A percentile compares a stretch with the other conserved stretches of the same genome.
phyloP scores from a whole-genome alignment of 2,113 vertebrate species.

The Phyllopteryx taeniolatus region DNA sequence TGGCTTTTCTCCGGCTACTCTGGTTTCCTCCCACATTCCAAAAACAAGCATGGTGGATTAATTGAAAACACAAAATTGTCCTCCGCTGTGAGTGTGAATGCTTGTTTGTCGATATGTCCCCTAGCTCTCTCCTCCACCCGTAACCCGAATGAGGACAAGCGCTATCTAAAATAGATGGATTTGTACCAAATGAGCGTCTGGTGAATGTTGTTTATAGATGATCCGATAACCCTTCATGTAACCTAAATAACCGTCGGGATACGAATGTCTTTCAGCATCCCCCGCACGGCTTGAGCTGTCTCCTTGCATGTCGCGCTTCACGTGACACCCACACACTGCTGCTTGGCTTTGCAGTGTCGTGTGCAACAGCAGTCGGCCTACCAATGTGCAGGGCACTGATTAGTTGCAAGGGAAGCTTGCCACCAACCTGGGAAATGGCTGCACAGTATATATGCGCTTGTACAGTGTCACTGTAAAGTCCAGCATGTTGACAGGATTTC shows the following conservation, averaged over 20 bases:
- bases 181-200: not conserved
- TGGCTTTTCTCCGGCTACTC: too few species aligned
- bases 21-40: too few species aligned
- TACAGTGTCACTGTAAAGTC: not conserved
- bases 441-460: not conserved
- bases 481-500: too few species aligned
- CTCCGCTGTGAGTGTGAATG: not conserved
- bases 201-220: not conserved
- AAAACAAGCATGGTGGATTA: too few species aligned
- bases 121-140: not conserved
- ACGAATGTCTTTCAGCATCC: slow-evolving; percentile 18
- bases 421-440: slow-evolving; percentile 23
- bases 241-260: not conserved
- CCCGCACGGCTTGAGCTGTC: slow-evolving; percentile 2
- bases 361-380: slow-evolving; percentile 16
- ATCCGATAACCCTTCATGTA: not conserved
- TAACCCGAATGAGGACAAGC: not conserved
- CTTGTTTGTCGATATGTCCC: not conserved
- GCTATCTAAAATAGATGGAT: not conserved
- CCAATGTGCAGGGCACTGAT: slow-evolving; percentile 40
- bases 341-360: slow-evolving; percentile 47
- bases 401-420: slow-evolving; percentile 39
- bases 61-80: not conserved
- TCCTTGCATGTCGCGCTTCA: slow-evolving; percentile 17
- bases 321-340: slow-evolving; percentile 11